Percentiles rank a stretch among this genome's conserved stretches.
phyloP scores from a whole-genome alignment of 2,113 vertebrate species.

The Chitala chitala region DNA sequence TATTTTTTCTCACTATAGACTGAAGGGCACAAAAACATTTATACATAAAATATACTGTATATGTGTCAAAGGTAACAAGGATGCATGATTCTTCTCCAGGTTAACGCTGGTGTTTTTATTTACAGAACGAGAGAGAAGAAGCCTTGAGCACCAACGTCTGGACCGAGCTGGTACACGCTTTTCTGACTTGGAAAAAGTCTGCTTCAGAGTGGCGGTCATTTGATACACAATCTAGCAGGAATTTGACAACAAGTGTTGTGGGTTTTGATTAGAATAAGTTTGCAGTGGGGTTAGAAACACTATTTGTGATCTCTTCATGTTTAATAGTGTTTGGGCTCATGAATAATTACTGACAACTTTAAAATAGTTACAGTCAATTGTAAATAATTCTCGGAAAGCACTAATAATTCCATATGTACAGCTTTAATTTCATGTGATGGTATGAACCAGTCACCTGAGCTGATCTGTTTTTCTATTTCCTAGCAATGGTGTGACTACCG shows the following conservation, averaged over 20 bases:
- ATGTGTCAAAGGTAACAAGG: neutral
- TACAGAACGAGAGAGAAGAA: conserved; percentile 86
- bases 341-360: too few species aligned
- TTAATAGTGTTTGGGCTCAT: too few species aligned
- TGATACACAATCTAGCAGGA: neutral
- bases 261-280: too few species aligned
- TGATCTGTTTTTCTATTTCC: neutral
- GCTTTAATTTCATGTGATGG: neutral
- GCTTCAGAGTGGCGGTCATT: neutral
- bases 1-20: neutral
- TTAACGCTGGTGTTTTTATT: conserved; percentile 28
- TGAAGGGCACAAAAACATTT: too few species aligned
- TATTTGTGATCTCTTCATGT: too few species aligned
- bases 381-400: too few species aligned
- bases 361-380: too few species aligned
- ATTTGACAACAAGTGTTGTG: neutral
- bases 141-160: conserved; percentile 88
- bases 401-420: neutral
- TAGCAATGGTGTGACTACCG: conserved; percentile 89
- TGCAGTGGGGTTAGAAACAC: too few species aligned
- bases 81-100: neutral
- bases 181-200: neutral
- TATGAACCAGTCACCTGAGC: neutral
- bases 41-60: too few species aligned
- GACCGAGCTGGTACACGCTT: conserved; percentile 83